Percentiles rank a stretch among this genome's conserved stretches.
phyloP scores from a whole-genome alignment of 2,797 vertebrate genomes.

The Falco rusticolus region DNA sequence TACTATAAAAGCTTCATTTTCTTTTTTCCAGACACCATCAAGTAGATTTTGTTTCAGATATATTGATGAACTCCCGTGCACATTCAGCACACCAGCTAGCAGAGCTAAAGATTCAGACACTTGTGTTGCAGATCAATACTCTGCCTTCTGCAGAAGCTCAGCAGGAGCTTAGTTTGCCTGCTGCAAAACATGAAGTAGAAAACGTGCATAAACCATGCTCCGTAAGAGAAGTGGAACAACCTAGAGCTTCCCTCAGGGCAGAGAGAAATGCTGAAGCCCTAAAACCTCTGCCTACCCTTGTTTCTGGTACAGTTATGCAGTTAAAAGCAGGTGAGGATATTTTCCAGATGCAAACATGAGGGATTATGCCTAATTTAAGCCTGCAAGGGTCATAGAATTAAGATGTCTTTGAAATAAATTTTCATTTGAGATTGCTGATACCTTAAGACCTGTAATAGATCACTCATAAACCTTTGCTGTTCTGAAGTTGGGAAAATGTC shows the following conservation, averaged over 20 bases:
- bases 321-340: neutral
- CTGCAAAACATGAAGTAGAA: neutral
- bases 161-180: neutral
- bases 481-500: neutral
- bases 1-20: neutral
- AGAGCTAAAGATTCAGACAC: neutral
- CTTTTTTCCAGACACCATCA: neutral
- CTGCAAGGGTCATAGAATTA: neutral
- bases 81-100: neutral
- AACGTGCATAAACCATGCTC: neutral
- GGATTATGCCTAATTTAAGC: neutral
- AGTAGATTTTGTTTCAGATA: neutral
- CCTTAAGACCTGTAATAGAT: neutral
- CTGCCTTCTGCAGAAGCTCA: neutral
- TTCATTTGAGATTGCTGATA: neutral
- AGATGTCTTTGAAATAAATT: neutral
- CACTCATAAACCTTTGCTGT: neutral
- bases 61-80: neutral
- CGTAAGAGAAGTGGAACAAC: neutral
- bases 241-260: neutral
- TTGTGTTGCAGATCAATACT: constrained; percentile 4
- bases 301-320: neutral
- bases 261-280: neutral
- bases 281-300: neutral
- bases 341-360: neutral